Evolutionary conservation across 2,113 vertebrate species (phyloP), one percentile per base, ranked within the genome.

Genomic region (Struthio camelus): DNA sequence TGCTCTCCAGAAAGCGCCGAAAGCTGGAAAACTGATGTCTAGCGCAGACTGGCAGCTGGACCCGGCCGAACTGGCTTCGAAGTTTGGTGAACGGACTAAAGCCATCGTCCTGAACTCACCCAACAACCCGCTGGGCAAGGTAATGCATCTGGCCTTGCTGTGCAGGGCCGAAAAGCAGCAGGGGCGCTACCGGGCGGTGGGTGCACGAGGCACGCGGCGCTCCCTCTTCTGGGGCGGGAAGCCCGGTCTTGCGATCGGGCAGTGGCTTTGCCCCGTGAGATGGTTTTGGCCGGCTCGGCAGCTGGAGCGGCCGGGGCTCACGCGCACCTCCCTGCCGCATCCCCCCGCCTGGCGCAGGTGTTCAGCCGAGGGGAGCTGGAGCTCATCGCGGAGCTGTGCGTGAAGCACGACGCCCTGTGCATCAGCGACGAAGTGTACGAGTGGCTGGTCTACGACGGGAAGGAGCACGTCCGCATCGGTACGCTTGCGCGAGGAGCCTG

Each of bases 61-160:
- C 82, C 96, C 98, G 2, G 94, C 93, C 3, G 99, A 99, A 93
- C 97, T 99, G 94, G 98, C 98, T 84, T 98, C 98, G 96, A 99
- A 99, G 97, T 99, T 99, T 96, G 98, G 93, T 10, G 42, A 98
- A 40, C 96, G 79, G 53, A 99, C 99, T 58, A 99, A 99, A 98
- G 98, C 98, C 72, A 97, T 99, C 0, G 94, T 99, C 32, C 97
- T 99, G 87, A 99, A 99, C 96, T 99, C 99, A 9, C 99, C 99
- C 78, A 99, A 99, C 98, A 99, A 99, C 96, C 99, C 99, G 6
- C 73, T 99, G 88, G 99, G 99, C 84, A 99, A 99, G 98, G 99
- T 99, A 97, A 97, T 0, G 0, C 59, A 27, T 38, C 89, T 75
- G 78, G n/a, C 66, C 22, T 2, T 4, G 30, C 82, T 61, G 32